Evolutionary conservation across 2,113 vertebrate genomes (phyloP).

Genomic region (Columbina picui): DNA sequence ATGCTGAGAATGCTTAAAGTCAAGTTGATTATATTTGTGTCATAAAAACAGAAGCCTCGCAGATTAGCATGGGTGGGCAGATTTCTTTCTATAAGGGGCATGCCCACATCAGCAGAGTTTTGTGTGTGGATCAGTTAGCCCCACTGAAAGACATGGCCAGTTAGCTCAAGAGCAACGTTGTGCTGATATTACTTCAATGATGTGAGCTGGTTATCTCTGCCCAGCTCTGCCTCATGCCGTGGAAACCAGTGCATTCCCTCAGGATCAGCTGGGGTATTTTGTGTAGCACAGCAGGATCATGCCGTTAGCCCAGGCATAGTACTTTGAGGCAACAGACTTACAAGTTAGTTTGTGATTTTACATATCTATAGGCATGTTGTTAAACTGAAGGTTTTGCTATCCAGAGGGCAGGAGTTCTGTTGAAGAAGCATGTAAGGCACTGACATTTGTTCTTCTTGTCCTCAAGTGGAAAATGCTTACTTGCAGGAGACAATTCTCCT

Average conservation of each 20-base stretch:
- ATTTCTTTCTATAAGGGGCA: not conserved
- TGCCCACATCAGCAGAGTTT: not conserved
- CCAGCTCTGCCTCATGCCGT: not conserved
- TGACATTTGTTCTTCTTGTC: not conserved
- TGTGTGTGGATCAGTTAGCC: not conserved
- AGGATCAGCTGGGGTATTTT: not conserved
- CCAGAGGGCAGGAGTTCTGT: not conserved
- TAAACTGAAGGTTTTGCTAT: not conserved
- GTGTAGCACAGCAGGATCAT: not conserved
- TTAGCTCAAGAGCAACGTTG: not conserved
- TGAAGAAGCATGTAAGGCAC: not conserved
- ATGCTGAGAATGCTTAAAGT: not conserved
- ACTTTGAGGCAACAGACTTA: not conserved
- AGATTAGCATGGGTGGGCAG: accelerated
- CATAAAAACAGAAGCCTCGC: not conserved
- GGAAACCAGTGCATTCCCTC: not conserved
- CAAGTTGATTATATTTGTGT: not conserved
- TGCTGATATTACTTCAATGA: not conserved
- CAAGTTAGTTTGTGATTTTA: not conserved
- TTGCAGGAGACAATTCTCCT: not conserved
- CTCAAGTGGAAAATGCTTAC: not conserved
- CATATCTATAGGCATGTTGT: not conserved
- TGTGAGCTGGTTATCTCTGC: not conserved
- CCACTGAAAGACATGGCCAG: not conserved
- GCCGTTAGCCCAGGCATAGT: not conserved